phyloP scores from a whole-genome alignment of 2,888 invertebrate genomes.

The Apamea monoglypha region DNA sequence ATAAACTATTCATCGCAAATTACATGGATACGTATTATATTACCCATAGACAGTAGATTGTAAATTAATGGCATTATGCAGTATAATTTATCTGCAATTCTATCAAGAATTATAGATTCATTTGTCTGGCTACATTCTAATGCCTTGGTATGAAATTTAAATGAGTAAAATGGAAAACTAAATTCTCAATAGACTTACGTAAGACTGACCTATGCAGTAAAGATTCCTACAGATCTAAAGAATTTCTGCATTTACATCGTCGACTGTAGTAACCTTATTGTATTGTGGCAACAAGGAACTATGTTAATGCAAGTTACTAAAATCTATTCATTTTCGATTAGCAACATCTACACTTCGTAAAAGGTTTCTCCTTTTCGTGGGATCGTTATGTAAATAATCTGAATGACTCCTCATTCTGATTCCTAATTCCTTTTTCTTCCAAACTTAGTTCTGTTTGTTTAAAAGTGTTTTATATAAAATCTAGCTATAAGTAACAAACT shows the following conservation, averaged over 20 bases:
- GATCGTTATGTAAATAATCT: no score
- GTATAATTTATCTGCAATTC: slow-evolving; percentile 36
- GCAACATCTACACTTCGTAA: no score
- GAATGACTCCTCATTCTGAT: no score
- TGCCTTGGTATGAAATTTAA: slow-evolving; percentile 12
- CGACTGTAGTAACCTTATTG: not conserved
- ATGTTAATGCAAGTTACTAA: not conserved
- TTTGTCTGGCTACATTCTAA: slow-evolving; percentile 20
- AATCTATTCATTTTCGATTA: no score
- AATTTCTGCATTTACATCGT: not conserved
- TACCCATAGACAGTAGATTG: slow-evolving; percentile 17
- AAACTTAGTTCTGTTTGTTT: no score
- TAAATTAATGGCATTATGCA: slow-evolving; percentile 36
- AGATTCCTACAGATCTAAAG: not conserved
- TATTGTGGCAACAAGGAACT: not conserved
- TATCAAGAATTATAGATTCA: slow-evolving; percentile 27
- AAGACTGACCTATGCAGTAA: not conserved
- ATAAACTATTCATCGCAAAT: slow-evolving; percentile 24
- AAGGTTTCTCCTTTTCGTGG: not conserved
- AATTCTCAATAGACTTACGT: not conserved
- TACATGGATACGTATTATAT: slow-evolving; percentile 16
- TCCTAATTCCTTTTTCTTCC: no score
- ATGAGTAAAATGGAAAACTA: slow-evolving; percentile 19
- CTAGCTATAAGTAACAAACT: no score
- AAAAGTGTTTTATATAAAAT: no score